Percentiles rank a stretch among this genome's conserved stretches.
Evolutionary conservation across 2,113 vertebrate genomes (phyloP).

Genomic region (Pardalotus punctatus): DNA sequence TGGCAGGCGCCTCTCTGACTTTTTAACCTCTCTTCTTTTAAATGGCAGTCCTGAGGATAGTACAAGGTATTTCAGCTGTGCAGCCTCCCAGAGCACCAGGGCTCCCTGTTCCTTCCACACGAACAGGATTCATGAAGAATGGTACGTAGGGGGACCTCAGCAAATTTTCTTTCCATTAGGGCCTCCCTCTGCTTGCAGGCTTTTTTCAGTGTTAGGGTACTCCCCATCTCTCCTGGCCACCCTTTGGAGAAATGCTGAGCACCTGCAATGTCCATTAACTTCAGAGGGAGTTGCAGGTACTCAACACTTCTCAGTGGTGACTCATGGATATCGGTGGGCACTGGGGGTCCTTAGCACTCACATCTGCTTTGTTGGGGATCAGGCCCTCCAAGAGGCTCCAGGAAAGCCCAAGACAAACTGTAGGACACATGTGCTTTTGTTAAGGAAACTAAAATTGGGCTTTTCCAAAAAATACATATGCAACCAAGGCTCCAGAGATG

Average conservation of each 20-base stretch:
- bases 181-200: neutral
- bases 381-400: neutral
- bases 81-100: neutral
- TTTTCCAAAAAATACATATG: slow-evolving; percentile 6
- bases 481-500: neutral
- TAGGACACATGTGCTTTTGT: neutral
- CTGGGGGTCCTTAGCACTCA: neutral
- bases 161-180: neutral
- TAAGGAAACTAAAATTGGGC: neutral
- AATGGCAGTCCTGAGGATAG: neutral
- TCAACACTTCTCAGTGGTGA: neutral
- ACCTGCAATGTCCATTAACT: neutral
- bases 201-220: neutral
- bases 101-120: neutral
- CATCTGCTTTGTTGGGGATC: neutral
- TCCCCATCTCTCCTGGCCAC: fast-evolving
- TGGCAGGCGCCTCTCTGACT: neutral
- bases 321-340: neutral
- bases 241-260: neutral
- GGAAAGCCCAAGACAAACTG: neutral
- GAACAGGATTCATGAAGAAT: neutral
- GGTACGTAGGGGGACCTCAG: neutral
- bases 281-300: neutral
- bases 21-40: neutral
- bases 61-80: neutral